Conservation (phyloP, 1,140 invertebrate genomes). For the Berghia stephanieae region DNA sequence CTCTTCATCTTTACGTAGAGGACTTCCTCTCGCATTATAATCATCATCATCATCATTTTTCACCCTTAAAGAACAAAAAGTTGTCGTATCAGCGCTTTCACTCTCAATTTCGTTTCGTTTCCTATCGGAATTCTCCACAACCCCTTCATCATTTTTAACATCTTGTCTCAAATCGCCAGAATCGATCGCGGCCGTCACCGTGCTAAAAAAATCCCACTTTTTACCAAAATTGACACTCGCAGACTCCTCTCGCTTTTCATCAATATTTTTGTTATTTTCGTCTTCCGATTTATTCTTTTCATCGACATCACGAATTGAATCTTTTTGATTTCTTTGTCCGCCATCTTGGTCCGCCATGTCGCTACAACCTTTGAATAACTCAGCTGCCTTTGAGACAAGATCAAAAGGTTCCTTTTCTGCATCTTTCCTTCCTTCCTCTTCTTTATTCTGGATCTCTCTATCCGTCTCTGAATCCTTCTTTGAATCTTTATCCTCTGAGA, state of each 20-base stretch:
- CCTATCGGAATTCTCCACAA: background rate
- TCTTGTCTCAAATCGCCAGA: background rate
- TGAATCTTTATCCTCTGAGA: background rate
- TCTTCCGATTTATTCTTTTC: too few relatives aligned
- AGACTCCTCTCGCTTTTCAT: background rate
- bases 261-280: too few relatives aligned
- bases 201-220: slow-evolving; percentile 16
- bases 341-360: slow-evolving; percentile 10
- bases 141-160: background rate
- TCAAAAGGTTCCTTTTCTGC: slow-evolving; percentile 9
- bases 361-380: slow-evolving; percentile 18
- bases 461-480: slow-evolving; percentile 4
- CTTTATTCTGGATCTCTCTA: background rate
- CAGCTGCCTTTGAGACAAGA: slow-evolving; percentile 18
- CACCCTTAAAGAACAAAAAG: background rate
- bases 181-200: slow-evolving; percentile 14
- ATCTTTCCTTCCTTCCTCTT: background rate
- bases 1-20: background rate
- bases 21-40: background rate
- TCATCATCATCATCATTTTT: background rate
- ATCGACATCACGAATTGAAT: too few relatives aligned
- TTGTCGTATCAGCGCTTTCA: too few relatives aligned
- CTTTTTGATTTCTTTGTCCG: background rate
- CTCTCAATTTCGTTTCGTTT: background rate
- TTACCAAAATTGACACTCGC: slow-evolving; percentile 22